A percentile compares a stretch with the other conserved stretches of the same genome.
Conservation (phyloP, 2,888 invertebrate species). For the Stenolophus ochropezus region DNA sequence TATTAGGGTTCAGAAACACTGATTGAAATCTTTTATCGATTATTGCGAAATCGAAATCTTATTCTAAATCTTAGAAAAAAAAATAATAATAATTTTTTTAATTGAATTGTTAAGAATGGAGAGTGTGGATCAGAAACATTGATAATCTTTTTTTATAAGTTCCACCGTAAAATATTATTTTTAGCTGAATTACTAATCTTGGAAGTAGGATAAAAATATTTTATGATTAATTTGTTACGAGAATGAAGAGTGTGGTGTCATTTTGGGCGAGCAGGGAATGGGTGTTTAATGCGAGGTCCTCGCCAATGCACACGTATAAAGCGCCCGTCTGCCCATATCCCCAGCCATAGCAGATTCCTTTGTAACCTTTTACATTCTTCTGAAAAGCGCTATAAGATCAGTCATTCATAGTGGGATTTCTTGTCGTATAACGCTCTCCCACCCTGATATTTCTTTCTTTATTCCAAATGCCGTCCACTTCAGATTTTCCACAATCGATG, state of each 20-base stretch:
- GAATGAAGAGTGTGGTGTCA: background rate
- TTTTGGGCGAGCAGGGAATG: background rate
- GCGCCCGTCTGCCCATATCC: background rate
- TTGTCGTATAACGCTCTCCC: conserved; percentile 48
- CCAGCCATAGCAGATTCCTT: conserved; percentile 52
- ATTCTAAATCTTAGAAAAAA: no score
- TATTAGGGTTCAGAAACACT: no score
- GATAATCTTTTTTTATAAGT: no score
- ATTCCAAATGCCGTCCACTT: conserved; percentile 58
- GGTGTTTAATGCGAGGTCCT: background rate
- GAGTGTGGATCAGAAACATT: no score
- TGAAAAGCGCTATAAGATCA: conserved; percentile 60
- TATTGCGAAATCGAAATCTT: no score
- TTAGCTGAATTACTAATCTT: background rate
- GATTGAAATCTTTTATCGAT: no score
- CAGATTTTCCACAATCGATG: conserved; percentile 56
- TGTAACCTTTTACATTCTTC: conserved; percentile 59
- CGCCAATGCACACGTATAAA: conserved; percentile 44
- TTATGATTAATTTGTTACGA: background rate
- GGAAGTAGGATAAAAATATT: background rate
- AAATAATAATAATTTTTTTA: no score
- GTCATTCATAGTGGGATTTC: conserved; percentile 59
- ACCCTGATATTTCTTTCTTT: conserved; percentile 58
- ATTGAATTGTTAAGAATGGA: no score
- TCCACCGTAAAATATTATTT: no score